Evolutionary conservation across 1,140 invertebrate genomes (phyloP), one percentile per base, ranked within the genome.

Genomic region (Macrosteles quadrilineatus): DNA sequence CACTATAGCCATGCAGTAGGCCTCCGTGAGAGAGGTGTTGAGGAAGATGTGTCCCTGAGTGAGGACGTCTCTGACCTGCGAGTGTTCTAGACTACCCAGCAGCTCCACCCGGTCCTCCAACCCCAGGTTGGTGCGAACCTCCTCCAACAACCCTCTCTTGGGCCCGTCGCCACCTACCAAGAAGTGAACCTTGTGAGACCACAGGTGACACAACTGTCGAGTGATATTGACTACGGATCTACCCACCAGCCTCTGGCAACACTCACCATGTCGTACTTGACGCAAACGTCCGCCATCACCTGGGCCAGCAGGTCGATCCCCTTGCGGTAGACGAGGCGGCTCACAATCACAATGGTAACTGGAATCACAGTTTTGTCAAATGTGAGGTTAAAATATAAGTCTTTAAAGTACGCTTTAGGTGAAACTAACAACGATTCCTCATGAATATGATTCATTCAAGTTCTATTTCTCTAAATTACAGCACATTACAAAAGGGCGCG

Each of bases 1-100:
- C 27, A 99, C 95, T 74, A 99, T 99, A 40, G 96, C 95, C 89
- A 99, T 99, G 80, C 98, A 99, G 82, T 99, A 99, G 9, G 98
- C 98, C 81, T 99, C 98, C 0, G 98, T 99, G 14, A 99, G 81
- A 21, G 97, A 99, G 29, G 97, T 98, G 80, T 99, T 99, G 17
- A 99, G 84, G 84, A 99, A 97, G 74, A 99, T 96, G 83, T 99
- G 90, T 17, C 96, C 96, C 80, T 90, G 87, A 19, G 93, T 89
- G 25, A 98, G 80, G 36, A 96, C 89, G 81, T 92, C 83, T 68
- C 86, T 87, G 1, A 91, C 87, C 83, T 93, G 82, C 0, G 88
- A 89, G 83, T 99, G 96, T 73, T 95, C 90, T 50, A 99, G 83
- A 71, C 90, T 89, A 14, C 98, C 98, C 43, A 98, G 81, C 67